phyloP scores from a whole-genome alignment of 2,113 vertebrate species.

The Cairina moschata region DNA sequence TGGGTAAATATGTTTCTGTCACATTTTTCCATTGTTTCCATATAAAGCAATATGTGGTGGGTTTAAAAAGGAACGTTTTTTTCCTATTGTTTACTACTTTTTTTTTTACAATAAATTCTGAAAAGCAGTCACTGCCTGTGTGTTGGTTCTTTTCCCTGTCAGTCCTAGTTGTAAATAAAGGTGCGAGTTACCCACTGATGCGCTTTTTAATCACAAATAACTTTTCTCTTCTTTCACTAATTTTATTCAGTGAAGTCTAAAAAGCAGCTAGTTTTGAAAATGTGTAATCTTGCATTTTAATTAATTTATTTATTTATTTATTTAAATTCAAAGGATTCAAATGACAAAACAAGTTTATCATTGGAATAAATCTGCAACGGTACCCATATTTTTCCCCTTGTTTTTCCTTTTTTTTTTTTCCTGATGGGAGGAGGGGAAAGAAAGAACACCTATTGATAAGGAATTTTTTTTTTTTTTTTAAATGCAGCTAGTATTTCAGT shows the following conservation, averaged over 20 bases:
- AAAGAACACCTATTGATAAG: neutral
- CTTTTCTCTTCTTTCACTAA: neutral
- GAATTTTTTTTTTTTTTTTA: neutral
- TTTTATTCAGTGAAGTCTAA: neutral
- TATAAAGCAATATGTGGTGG: slow-evolving; percentile 22
- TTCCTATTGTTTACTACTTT: slow-evolving; percentile 62
- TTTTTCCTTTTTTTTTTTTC: neutral
- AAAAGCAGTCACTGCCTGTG: neutral
- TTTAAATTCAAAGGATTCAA: neutral
- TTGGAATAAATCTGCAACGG: neutral
- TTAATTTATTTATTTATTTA: too few relatives aligned
- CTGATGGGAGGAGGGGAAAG: neutral
- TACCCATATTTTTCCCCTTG: neutral
- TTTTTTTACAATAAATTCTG: slow-evolving; percentile 63
- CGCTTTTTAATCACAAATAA: neutral
- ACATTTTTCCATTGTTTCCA: slow-evolving; percentile 43
- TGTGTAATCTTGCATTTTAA: neutral
- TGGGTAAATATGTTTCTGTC: slow-evolving; percentile 53
- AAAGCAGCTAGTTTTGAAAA: neutral
- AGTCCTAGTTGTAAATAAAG: neutral
- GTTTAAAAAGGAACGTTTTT: slow-evolving; percentile 40
- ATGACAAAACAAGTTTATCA: neutral
- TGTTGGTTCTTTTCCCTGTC: neutral
- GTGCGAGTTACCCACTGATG: neutral
- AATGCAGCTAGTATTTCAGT: neutral